Evolutionary conservation across 2,797 vertebrate genomes (phyloP).

Genomic region (Acridotheres tristis): DNA sequence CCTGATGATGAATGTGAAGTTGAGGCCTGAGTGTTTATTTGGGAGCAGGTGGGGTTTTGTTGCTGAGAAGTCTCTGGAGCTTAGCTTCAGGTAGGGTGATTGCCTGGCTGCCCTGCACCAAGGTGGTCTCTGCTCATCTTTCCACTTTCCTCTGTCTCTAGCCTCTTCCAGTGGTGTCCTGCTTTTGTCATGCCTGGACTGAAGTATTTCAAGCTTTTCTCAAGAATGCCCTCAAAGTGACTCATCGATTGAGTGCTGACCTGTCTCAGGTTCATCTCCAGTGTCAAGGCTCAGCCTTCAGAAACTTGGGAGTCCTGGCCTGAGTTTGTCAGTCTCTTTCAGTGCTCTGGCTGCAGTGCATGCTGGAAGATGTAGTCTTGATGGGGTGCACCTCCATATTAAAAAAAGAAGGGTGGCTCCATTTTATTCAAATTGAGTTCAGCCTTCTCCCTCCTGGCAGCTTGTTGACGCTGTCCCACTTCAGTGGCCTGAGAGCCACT

Average conservation of each 20-base stretch:
- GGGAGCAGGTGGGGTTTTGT: not conserved
- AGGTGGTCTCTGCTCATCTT: not conserved
- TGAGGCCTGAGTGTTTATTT: not conserved
- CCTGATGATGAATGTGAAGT: not conserved
- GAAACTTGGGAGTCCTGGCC: not conserved
- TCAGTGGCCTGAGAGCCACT: not conserved
- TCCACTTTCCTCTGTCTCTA: not conserved
- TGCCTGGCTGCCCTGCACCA: fast-evolving
- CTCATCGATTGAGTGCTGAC: fast-evolving
- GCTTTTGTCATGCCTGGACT: not conserved
- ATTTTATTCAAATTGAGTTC: slow-evolving; percentile 46
- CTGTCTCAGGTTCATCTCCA: not conserved
- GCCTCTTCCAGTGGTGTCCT: not conserved
- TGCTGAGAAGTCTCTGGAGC: not conserved
- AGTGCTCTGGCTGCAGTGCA: not conserved
- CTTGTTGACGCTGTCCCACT: not conserved
- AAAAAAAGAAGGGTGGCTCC: slow-evolving; percentile 44
- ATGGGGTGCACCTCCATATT: slow-evolving; percentile 49
- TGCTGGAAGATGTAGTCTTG: slow-evolving; percentile 61
- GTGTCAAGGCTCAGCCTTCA: not conserved
- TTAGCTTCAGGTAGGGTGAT: not conserved
- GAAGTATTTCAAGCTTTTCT: not conserved
- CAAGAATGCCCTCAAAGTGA: not conserved
- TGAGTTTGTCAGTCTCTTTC: not conserved
- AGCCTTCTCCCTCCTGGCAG: slow-evolving; percentile 12